Conservation (phyloP, 1,140 invertebrate genomes). For the Hestina assimilis region DNA sequence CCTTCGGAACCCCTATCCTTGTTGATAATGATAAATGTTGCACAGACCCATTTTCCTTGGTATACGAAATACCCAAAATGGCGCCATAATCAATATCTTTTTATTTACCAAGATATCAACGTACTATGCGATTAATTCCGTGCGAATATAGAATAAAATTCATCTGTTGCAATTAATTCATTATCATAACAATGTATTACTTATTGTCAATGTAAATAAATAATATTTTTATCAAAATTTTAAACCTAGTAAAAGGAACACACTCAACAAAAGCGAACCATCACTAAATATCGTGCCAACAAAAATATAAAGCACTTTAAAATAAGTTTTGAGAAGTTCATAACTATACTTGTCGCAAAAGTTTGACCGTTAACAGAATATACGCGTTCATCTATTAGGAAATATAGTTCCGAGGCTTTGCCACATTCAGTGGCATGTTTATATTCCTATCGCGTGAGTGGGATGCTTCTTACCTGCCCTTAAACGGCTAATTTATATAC, state of each 20-base stretch:
- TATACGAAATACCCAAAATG: too few relatives aligned
- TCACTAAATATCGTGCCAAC: constrained; percentile 15
- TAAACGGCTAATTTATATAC: constrained; percentile 3
- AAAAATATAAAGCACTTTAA: constrained; percentile 25
- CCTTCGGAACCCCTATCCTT: too few relatives aligned
- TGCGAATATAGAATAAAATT: background rate
- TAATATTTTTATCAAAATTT: too few relatives aligned
- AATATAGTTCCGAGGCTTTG: constrained; percentile 49
- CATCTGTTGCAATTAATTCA: too few relatives aligned
- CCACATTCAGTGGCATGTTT: constrained; percentile 58
- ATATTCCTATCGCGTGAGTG: constrained; percentile 69
- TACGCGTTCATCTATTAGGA: constrained; percentile 67
- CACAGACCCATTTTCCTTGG: too few relatives aligned
- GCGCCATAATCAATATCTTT: too few relatives aligned
- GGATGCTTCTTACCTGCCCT: constrained; percentile 45
- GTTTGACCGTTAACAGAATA: constrained; percentile 66
- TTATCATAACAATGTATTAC: too few relatives aligned
- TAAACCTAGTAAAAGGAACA: background rate
- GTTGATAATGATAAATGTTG: too few relatives aligned
- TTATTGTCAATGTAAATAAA: background rate
- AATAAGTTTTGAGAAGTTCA: constrained; percentile 25
- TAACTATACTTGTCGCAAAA: constrained; percentile 46
- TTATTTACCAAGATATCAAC: background rate
- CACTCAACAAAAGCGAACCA: constrained; percentile 3
- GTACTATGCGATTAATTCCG: background rate